Conservation (phyloP, 2,113 vertebrate genomes). For the Anarhynchus alexandrinus region DNA sequence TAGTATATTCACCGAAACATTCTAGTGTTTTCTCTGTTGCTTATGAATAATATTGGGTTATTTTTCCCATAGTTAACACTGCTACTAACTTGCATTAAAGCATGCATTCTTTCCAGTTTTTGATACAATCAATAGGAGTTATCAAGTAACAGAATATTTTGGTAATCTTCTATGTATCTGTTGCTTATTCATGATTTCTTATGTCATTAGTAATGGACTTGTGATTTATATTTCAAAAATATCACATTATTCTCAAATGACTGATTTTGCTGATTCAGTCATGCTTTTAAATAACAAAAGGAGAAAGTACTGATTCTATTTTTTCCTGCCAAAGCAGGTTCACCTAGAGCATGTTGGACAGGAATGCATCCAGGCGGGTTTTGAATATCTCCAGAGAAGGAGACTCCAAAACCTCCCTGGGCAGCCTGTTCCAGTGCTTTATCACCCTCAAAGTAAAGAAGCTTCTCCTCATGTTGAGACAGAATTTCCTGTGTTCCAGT, state of each 20-base stretch:
- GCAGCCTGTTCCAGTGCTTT: no score
- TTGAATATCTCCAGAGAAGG: no score
- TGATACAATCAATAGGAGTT: background rate
- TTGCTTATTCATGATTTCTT: background rate
- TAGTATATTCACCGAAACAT: background rate
- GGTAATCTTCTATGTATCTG: background rate
- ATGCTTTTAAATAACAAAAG: background rate
- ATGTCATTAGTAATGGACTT: background rate
- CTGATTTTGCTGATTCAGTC: background rate
- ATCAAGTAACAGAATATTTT: background rate
- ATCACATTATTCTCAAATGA: background rate
- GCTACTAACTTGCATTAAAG: background rate
- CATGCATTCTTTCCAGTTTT: background rate
- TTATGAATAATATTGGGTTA: background rate
- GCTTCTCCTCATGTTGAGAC: no score
- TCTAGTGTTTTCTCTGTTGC: background rate
- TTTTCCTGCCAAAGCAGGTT: background rate
- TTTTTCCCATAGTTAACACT: background rate
- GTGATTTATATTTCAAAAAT: background rate
- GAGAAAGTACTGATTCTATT: background rate
- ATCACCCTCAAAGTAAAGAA: no score
- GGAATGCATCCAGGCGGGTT: no score
- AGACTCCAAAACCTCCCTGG: no score
- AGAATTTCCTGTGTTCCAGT: no score
- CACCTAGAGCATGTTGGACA: no score